A percentile compares a stretch with the other conserved stretches of the same genome.
These are phyloP conservation scores for Tylochromis polylepis DNA, from an alignment of 2,113 vertebrate species.

Conservation along the genomic window DNA sequence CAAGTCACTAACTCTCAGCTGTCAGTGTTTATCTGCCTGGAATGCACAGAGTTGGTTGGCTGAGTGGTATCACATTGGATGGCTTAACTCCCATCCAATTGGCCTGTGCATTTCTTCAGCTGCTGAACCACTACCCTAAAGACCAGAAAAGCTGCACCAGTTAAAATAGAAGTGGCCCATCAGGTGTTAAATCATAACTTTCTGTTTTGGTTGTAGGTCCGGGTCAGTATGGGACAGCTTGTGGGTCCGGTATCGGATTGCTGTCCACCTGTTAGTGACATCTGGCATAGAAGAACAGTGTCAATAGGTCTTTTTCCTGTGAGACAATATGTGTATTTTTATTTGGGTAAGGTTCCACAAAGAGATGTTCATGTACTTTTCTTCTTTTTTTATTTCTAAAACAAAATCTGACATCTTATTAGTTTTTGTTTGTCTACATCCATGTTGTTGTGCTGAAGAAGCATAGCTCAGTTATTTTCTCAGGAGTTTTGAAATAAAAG, in stretches of 20 bases:
- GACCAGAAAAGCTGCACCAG: no score
- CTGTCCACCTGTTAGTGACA: no score
- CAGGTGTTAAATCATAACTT: neutral
- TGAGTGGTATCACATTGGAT: neutral
- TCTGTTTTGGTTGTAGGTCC: no score
- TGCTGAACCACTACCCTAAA: no score
- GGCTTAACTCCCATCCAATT: neutral
- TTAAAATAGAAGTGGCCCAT: neutral
- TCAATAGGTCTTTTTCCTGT: no score
- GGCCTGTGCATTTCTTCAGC: neutral
- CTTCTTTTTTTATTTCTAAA: neutral
- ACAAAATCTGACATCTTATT: neutral
- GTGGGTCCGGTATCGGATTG: no score
- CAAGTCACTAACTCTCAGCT: neutral
- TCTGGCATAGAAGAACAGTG: neutral
- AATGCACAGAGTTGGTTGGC: neutral
- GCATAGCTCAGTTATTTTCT: neutral
- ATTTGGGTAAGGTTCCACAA: neutral
- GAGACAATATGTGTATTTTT: no score
- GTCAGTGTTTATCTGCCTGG: neutral
- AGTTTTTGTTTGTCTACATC: neutral
- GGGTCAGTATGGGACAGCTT: no score
- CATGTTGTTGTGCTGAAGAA: neutral
- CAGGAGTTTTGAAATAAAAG: no score
- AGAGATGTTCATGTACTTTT: neutral